Evolutionary conservation across 2,888 invertebrate species (phyloP), one percentile per base, ranked within the genome.

Genomic region (Trachelus stipa): DNA sequence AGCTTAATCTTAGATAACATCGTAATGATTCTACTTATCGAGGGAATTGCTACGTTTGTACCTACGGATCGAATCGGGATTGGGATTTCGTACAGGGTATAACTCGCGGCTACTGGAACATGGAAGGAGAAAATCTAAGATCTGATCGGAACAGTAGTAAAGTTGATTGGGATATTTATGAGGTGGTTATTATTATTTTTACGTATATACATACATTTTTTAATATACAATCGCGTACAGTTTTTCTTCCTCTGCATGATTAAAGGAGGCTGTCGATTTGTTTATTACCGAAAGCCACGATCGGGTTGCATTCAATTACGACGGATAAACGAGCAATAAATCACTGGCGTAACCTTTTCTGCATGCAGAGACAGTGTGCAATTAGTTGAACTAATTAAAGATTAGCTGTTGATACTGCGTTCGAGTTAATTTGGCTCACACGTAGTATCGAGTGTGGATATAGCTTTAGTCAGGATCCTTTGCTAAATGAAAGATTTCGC

Each of bases 341-440:
- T 89, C 88, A 89, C 81, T 85, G 84, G 83, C 84, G 85, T 85
- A 86, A 87, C 88, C 87, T 88, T 87, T 89, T 87, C 85, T 85
- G 85, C 83, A 87, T 84, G 85, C 84, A 79, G 83, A 85, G 84
- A 80, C 85, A 82, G 75, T 78, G 85, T 78, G 85, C 87, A 88
- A 89, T 89, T 89, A 88, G 88, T 85, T 86, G 84, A 79, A 82
- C 88, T 90, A 90, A 90, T 89, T 88, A 90, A 88, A 85, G 86
- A 90, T 87, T 86, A 85, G 84, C 85, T 84, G 83, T 83, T 83
- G 86, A 85, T 88, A 89, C 86, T 88, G 86, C 87, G 86, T 88
- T 88, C 84, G 87, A 86, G 85, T 88, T 87, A 87, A 90, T 88
- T 87, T 86, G 85, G 85, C 83, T 85, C 83, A 83, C 84, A 82